These are phyloP conservation scores for Delichon dasypus DNA, from an alignment of 2,797 vertebrate species.

Conservation along the genomic window DNA sequence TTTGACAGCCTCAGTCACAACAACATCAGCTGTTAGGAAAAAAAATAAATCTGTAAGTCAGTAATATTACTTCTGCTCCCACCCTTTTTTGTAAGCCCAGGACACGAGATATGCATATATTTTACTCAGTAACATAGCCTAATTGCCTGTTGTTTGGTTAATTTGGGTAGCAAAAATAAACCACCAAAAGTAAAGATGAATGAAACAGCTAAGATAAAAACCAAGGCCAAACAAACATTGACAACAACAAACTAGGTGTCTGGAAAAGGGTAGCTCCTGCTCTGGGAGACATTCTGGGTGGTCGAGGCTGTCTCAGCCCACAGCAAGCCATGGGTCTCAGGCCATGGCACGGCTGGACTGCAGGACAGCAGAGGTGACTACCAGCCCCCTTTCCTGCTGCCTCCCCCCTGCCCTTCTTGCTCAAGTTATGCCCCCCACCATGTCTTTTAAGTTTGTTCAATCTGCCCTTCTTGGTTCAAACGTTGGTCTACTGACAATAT, in stretches of 20 bases:
- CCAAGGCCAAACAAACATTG: constrained; percentile 25
- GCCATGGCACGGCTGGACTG: background rate
- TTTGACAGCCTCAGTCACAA: background rate
- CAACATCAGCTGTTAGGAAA: background rate
- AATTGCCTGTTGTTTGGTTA: constrained; percentile 29
- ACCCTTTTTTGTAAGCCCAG: background rate
- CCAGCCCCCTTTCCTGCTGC: background rate
- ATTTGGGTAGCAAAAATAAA: constrained; percentile 49
- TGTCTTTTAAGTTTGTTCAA: background rate
- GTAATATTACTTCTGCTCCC: background rate
- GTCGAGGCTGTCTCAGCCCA: background rate
- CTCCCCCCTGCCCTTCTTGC: background rate
- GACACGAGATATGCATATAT: background rate
- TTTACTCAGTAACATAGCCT: background rate
- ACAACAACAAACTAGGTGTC: constrained; percentile 44
- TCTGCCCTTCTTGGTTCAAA: background rate
- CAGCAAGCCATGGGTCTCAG: background rate
- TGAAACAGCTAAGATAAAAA: constrained; percentile 48
- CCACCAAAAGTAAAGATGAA: constrained; percentile 20
- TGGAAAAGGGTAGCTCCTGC: constrained; percentile 9
- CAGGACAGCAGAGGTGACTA: fast-evolving
- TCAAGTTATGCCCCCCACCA: fast-evolving
- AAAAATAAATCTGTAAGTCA: background rate
- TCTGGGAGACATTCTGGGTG: constrained; percentile 1
- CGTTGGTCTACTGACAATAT: background rate